Conservation (phyloP, 2,797 vertebrate genomes). For the Malurus splendens region DNA sequence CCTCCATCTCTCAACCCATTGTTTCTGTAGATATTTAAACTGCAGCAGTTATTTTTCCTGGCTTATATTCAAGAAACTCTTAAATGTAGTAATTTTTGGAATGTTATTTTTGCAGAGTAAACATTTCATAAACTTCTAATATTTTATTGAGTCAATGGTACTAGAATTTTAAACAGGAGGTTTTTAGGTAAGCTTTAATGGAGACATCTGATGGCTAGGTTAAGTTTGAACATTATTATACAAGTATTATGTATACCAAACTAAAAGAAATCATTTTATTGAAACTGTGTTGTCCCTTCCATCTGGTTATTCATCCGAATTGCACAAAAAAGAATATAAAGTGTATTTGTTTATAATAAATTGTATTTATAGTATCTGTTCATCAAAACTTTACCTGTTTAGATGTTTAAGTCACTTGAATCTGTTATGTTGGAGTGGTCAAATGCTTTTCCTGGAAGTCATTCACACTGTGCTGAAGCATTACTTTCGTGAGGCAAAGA, state of each 20-base stretch:
- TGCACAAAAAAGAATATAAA: background rate
- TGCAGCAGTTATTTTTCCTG: background rate
- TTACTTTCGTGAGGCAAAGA: background rate
- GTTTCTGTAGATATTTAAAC: slow-evolving; percentile 11
- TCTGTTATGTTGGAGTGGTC: background rate
- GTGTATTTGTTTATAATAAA: background rate
- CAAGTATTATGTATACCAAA: background rate
- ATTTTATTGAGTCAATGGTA: background rate
- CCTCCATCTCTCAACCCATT: background rate
- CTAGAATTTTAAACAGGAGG: background rate
- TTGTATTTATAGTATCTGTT: background rate
- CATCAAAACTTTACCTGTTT: background rate
- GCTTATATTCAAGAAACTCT: background rate
- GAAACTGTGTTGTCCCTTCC: background rate
- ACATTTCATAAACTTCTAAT: background rate
- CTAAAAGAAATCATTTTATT: background rate
- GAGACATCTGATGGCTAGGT: background rate
- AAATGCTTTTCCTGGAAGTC: background rate
- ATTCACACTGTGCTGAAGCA: background rate
- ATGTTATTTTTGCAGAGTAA: slow-evolving; percentile 23
- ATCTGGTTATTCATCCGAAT: background rate
- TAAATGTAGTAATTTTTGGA: slow-evolving; percentile 9
- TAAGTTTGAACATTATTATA: background rate
- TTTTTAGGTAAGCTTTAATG: background rate
- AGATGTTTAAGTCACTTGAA: background rate